Base-by-base conservation (phyloP, 2,888 invertebrate species). In the Heliconius ethilla region DNA sequence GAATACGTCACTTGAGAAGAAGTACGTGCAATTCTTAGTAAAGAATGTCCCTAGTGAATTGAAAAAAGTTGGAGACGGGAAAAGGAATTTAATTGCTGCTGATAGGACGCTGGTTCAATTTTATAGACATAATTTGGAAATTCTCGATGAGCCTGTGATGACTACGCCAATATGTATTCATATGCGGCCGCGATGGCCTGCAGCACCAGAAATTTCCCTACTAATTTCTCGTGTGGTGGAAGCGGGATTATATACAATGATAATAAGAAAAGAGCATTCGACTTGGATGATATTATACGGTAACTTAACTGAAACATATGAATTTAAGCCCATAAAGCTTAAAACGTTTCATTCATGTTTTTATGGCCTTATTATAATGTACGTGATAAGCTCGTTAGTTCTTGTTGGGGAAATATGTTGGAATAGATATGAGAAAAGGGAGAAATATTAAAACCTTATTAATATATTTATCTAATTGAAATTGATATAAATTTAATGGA, bases 101-200 rank as follows among this genome's bases (percentile, higher is more conserved):
- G 87, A 89, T 77, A 80, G 75, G 22, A 27, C 82, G 5, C n/a
- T 84, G 2, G 73, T 86, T 22, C 55, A 75, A 1, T 81, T 83
- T n/a, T 73, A 84, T 75, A 81, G 82, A 4, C 75, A 81, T 5
- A 77, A 82, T 10, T 78, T 91, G 63, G 89, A 91, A 82, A 79
- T 86, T 76, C 77, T 91, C 6, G 81, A 86, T 0, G 82, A 86
- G 29, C 83, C 86, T 5, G 82, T 89, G 5, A 81, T 82, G 25
- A 80, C 77, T 13, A 77, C 84, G 9, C 86, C 87, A 3, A 80
- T 85, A 1, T 84, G 87, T 77, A 83, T 87, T 33, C 83, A 83
- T n/a, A 86, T 90, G 86, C 87, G 91, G 1, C 88, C 89, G 3
- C 87, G 89, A 2, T 92, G 92, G 91, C 86, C 88, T 15, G 90